Conservation (phyloP, 2,797 vertebrate genomes). For the Brotula barbata region DNA sequence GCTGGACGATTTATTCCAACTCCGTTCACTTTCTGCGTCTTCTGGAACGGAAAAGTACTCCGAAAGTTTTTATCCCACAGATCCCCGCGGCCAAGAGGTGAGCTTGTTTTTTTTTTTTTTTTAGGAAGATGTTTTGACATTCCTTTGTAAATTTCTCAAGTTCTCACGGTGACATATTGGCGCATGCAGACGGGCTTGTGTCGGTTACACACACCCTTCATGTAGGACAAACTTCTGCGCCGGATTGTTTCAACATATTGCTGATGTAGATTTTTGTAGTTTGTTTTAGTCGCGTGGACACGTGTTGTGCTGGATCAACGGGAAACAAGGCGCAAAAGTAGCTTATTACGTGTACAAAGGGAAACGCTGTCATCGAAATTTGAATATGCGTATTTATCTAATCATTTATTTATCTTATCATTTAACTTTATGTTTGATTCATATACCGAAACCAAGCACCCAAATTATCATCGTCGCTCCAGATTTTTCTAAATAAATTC, state of each 20-base stretch:
- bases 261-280: slow-evolving; percentile 40
- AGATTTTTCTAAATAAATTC: neutral
- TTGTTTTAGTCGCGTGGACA: slow-evolving; percentile 54
- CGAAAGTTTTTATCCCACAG: slow-evolving; percentile 45
- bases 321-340: slow-evolving; percentile 21
- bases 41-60: slow-evolving; percentile 34
- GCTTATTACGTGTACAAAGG: neutral
- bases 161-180: slow-evolving; percentile 60
- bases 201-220: neutral
- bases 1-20: slow-evolving; percentile 52
- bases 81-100: slow-evolving; percentile 75
- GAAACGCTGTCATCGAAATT: neutral
- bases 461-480: neutral
- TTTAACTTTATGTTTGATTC: neutral
- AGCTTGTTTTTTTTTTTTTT: slow-evolving; percentile 41
- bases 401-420: neutral
- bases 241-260: slow-evolving; percentile 14
- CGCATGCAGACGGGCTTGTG: slow-evolving; percentile 7
- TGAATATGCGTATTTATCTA: no score
- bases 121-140: slow-evolving; percentile 70
- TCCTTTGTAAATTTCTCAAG: slow-evolving; percentile 55
- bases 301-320: slow-evolving; percentile 65
- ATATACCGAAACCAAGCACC: neutral
- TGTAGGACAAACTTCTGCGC: slow-evolving; percentile 1
- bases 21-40: slow-evolving; percentile 41